phyloP scores from a whole-genome alignment of 2,797 vertebrate species.

The Takifugu rubripes region DNA sequence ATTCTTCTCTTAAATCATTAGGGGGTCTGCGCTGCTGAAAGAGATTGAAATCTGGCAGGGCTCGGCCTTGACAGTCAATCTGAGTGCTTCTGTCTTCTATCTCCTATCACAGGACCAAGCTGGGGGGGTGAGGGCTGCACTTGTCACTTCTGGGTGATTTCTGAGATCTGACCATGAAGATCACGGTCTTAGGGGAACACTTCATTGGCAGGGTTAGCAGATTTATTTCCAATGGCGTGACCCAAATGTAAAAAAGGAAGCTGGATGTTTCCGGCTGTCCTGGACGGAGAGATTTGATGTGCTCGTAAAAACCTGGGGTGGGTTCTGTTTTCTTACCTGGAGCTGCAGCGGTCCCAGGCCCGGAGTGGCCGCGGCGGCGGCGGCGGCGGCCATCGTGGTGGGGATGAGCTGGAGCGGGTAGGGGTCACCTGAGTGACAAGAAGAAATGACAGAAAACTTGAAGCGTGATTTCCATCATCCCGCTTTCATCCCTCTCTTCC shows the following conservation, averaged over 20 bases:
- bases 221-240: conserved; percentile 22
- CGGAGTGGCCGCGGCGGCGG: conserved; percentile 86
- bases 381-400: conserved; percentile 96
- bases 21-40: not conserved
- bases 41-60: conserved; percentile 4
- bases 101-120: conserved; percentile 22
- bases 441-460: conserved; percentile 44
- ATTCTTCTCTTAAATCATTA: not conserved
- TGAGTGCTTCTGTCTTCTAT: conserved; percentile 5
- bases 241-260: conserved; percentile 12
- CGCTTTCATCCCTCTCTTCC: conserved; percentile 1
- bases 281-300: not conserved
- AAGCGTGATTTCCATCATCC: not conserved
- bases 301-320: not conserved
- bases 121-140: conserved; percentile 10
- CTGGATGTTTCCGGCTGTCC: not conserved
- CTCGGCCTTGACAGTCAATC: conserved; percentile 27
- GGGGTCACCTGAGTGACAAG: conserved; percentile 86
- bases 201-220: conserved; percentile 18
- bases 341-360: conserved; percentile 93
- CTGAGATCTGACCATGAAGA: conserved; percentile 34
- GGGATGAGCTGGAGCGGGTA: conserved; percentile 99
- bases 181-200: conserved; percentile 23
- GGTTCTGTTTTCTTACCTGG: conserved; percentile 79
- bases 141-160: conserved; percentile 34